Evolutionary conservation across 1,140 invertebrate species (phyloP).

Genomic region (Cydia splendana): DNA sequence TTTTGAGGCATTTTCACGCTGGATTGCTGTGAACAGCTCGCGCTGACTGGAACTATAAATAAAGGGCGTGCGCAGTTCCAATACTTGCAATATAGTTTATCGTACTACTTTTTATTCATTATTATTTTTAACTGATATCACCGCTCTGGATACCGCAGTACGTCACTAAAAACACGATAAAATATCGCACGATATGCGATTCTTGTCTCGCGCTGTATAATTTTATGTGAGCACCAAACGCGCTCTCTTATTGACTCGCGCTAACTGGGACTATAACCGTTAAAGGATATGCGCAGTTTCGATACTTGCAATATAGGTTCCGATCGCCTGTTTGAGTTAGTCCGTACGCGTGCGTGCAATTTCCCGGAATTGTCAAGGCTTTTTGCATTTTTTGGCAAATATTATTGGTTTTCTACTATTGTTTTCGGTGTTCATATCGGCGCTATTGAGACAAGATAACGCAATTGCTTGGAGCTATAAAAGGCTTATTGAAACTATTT

Average conservation of each 20-base stretch:
- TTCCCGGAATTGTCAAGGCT: neutral
- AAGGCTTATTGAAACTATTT: neutral
- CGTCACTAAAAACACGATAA: neutral
- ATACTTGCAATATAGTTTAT: too few relatives aligned
- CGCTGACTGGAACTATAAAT: too few relatives aligned
- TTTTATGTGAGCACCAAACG: constrained; percentile 6
- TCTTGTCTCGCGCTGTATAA: constrained; percentile 24
- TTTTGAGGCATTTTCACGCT: too few relatives aligned
- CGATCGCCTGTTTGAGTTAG: constrained; percentile 7
- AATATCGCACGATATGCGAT: neutral
- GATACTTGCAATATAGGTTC: constrained; percentile 24
- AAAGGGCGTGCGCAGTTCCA: too few relatives aligned
- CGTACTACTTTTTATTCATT: too few relatives aligned
- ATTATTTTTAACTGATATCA: too few relatives aligned
- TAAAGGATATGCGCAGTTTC: constrained; percentile 13
- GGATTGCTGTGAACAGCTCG: too few relatives aligned
- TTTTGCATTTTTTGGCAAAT: neutral
- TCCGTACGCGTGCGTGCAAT: neutral
- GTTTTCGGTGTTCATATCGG: constrained; percentile 6
- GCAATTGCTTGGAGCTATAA: neutral
- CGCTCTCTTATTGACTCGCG: constrained; percentile 11
- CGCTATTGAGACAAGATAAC: neutral
- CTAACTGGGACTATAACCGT: constrained; percentile 16
- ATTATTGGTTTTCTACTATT: constrained; percentile 8
- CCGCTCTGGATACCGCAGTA: too few relatives aligned